Evolutionary conservation across 2,797 vertebrate species (phyloP).

Genomic region (Anguilla megastoma): DNA sequence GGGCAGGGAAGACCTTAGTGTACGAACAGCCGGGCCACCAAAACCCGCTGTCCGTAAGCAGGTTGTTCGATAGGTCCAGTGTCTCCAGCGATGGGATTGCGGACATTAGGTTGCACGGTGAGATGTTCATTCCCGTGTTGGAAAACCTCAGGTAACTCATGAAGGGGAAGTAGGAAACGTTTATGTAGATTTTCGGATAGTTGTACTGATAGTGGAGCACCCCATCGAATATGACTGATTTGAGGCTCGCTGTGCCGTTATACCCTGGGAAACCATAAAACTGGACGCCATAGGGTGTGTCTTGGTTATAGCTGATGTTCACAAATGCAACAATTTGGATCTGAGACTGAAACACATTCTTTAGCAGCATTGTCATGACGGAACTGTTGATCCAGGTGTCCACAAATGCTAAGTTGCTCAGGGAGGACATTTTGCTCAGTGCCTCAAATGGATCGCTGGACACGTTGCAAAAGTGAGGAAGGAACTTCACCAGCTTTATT

Average conservation of each 20-base stretch:
- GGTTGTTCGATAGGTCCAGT: conserved; percentile 64
- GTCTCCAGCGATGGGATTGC: conserved; percentile 55
- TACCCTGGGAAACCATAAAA: conserved; percentile 42
- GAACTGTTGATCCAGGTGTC: conserved; percentile 62
- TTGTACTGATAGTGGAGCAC: conserved; percentile 61
- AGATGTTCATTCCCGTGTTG: conserved; percentile 63
- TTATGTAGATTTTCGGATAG: conserved; percentile 60
- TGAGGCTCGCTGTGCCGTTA: conserved; percentile 48
- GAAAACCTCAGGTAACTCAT: conserved; percentile 62
- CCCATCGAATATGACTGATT: conserved; percentile 52
- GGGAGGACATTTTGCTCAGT: conserved; percentile 46
- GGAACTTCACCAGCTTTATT: conserved; percentile 48
- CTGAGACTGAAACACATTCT: conserved; percentile 53
- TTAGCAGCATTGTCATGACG: conserved; percentile 51
- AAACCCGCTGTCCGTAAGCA: conserved; percentile 59
- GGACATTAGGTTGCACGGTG: conserved; percentile 60
- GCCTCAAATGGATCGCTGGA: conserved; percentile 49
- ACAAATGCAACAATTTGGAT: conserved; percentile 51
- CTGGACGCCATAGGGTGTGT: conserved; percentile 59
- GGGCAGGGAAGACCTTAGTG: conserved; percentile 54
- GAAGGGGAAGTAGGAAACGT: conserved; percentile 41
- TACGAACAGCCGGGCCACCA: conserved; percentile 59
- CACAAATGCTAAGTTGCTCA: conserved; percentile 56
- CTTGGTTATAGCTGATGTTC: conserved; percentile 66
- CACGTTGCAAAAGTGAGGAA: conserved; percentile 54